Evolutionary conservation across 2,797 vertebrate species (phyloP), one percentile per base, ranked within the genome.

Genomic region (Hybognathus amarus): DNA sequence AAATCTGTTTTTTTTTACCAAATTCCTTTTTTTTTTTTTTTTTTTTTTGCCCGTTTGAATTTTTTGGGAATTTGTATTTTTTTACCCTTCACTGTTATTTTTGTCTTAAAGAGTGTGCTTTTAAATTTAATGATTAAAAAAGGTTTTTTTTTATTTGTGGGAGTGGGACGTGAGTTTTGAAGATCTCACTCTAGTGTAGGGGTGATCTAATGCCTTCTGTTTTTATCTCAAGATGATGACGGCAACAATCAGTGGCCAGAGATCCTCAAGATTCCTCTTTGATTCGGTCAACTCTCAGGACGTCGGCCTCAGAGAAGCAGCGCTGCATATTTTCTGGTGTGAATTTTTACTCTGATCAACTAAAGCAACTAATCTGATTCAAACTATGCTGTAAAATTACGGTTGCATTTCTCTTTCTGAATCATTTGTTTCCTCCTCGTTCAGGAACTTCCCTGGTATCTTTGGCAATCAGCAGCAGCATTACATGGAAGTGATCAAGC

Each of bases 401-500:
- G 0, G 40, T 17, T 18, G 52, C 10, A 0, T 7, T 24, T 56
- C n/a, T n/a, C 11, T 9, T 45, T 64, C 20, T 67, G 22, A 59
- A 11, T 2, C 0, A 3, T 5, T 74, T 30, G 13, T 42, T 20
- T 17, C 27, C 63, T 20, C 1, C 30, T 3, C 40, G 2, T 84
- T 4, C 54, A 99, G 98, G 98, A 99, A 99, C 92, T 99, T 99
- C 82, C 98, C 98, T 17, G 98, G 97, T 66, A 99, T 99, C 90
- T 99, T 99, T 90, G 98, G 98, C 80, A 99, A 99, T 93, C 98
- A 99, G 88, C 98, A 99, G 91, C 98, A 99, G 85, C 98, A 99
- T 90, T 99, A 99, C 86, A 93, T 99, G 94, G 98, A 99, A 0
- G 98, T 99, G 56, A 99, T 99, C 92, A 99, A 99, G 89, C 96